Conservation (phyloP, 2,113 vertebrate species). For the Aspidoscelis tigris region DNA sequence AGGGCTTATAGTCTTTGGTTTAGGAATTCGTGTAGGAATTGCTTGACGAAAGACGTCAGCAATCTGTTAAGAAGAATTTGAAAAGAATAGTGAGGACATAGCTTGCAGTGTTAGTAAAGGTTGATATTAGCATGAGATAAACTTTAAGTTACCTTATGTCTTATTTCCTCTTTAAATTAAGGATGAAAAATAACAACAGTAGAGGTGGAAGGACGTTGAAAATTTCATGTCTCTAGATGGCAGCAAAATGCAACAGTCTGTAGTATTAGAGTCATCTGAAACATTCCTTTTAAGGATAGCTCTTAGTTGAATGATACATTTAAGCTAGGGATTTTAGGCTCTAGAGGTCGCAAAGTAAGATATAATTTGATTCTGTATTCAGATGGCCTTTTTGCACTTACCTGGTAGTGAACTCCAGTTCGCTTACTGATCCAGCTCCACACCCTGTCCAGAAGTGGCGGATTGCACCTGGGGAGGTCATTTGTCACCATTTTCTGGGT, state of each 20-base stretch:
- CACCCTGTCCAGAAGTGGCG: too few relatives aligned
- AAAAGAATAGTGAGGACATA: constrained; percentile 33
- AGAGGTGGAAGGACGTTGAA: fast-evolving
- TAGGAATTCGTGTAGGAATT: constrained; percentile 86
- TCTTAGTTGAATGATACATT: neutral
- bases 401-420: too few relatives aligned
- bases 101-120: constrained; percentile 1
- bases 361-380: neutral
- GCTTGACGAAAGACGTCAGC: constrained; percentile 80
- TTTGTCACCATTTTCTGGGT: too few relatives aligned
- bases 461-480: too few relatives aligned
- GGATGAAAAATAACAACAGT: neutral
- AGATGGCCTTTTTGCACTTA: too few relatives aligned
- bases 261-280: neutral
- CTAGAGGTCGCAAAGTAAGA: neutral
- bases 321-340: neutral
- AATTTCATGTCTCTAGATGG: constrained; percentile 67
- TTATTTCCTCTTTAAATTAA: neutral
- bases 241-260: constrained; percentile 56
- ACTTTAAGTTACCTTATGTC: neutral
- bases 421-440: too few relatives aligned
- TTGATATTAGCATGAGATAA: neutral
- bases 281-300: neutral
- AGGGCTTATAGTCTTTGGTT: constrained; percentile 80
- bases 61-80: constrained; percentile 79